Evolutionary conservation across 2,888 invertebrate species (phyloP).

Genomic region (Cylindroiulus punctatus): DNA sequence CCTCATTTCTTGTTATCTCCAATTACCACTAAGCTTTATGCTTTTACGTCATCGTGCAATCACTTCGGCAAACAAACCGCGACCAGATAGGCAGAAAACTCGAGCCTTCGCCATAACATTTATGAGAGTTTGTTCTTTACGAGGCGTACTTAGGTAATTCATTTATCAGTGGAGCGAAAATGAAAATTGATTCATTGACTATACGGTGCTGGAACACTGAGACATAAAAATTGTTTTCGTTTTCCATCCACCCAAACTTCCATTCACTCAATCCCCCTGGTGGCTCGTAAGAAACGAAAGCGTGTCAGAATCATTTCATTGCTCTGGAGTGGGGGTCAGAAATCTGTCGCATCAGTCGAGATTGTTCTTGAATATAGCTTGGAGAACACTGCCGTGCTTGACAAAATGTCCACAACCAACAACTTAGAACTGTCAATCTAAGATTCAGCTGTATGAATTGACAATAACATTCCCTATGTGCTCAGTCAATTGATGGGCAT

Average conservation of each 20-base stretch:
- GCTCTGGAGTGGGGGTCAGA: neutral
- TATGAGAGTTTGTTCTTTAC: constrained; percentile 16
- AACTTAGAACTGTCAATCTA: too few species aligned
- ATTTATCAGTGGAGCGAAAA: constrained; percentile 22
- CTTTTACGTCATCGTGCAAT: constrained; percentile 21
- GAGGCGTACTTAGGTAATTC: constrained; percentile 32
- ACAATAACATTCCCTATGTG: too few species aligned
- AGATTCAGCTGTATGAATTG: too few species aligned
- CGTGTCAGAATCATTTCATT: neutral
- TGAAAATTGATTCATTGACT: constrained; percentile 26
- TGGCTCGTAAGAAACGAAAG: neutral
- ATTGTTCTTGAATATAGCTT: too few species aligned
- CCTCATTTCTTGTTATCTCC: constrained; percentile 27
- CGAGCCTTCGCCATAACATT: constrained; percentile 9
- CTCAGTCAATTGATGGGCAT: too few species aligned
- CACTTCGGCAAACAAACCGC: constrained; percentile 27
- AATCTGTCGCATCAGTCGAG: neutral
- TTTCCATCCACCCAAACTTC: neutral
- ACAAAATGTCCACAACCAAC: too few species aligned
- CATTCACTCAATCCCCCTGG: neutral
- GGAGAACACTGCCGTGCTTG: too few species aligned
- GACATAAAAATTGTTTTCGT: constrained; percentile 23
- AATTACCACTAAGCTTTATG: constrained; percentile 32
- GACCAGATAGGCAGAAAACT: constrained; percentile 11
- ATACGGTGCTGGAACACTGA: neutral